Evolutionary conservation across 2,888 invertebrate species (phyloP).

Genomic region (Drosophila monieri): DNA sequence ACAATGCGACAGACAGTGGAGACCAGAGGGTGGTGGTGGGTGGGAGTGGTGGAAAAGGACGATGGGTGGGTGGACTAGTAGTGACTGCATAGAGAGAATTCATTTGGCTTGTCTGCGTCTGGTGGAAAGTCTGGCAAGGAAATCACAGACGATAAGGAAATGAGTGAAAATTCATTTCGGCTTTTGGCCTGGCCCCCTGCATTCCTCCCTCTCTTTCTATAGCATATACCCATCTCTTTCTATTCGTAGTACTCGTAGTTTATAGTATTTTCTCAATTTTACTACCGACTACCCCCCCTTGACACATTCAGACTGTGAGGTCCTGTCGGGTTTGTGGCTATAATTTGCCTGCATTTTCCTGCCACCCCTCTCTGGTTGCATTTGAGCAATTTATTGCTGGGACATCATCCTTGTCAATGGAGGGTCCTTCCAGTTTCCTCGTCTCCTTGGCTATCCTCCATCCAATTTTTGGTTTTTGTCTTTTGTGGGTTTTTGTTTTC

Average conservation of each 20-base stretch:
- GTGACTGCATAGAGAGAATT: constrained; percentile 73
- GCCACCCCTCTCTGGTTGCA: constrained; percentile 41
- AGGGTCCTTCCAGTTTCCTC: not conserved
- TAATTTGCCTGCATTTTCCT: constrained; percentile 74
- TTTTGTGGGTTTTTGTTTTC: constrained; percentile 27
- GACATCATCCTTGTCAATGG: constrained; percentile 41
- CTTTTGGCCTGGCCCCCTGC: constrained; percentile 23
- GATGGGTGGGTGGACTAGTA: constrained; percentile 6
- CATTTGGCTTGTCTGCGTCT: constrained; percentile 65
- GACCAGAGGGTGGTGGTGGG: not conserved
- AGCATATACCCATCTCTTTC: constrained; percentile 4
- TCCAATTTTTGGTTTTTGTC: constrained; percentile 9
- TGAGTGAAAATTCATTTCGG: constrained; percentile 81
- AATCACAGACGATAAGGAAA: constrained; percentile 82
- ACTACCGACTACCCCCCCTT: constrained; percentile 23
- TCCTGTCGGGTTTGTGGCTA: constrained; percentile 37
- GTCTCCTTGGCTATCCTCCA: constrained; percentile 9
- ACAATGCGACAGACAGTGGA: constrained; percentile 72
- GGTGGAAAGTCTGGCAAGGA: constrained; percentile 73
- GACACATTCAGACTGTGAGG: constrained; percentile 19
- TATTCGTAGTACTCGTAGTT: constrained; percentile 31
- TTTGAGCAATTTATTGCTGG: constrained; percentile 72
- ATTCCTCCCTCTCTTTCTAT: not conserved
- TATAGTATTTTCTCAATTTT: constrained; percentile 39
- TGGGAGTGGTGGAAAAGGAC: constrained; percentile 3